phyloP scores from a whole-genome alignment of 2,888 invertebrate species.

The Gnatocerus cornutus region DNA sequence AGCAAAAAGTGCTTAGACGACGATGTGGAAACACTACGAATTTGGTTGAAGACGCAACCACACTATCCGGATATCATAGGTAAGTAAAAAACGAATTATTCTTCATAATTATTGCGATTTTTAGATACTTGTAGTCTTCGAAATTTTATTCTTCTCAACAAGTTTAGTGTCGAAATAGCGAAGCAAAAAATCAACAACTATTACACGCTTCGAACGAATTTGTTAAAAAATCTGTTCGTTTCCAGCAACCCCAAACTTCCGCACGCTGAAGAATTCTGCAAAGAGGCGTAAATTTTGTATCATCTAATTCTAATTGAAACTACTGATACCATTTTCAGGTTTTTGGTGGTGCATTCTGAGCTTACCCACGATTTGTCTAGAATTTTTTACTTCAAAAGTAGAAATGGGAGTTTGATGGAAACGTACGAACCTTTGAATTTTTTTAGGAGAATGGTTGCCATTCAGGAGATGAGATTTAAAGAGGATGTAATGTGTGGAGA shows the following conservation, averaged over 20 bases:
- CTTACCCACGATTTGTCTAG: background rate
- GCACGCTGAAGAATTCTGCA: background rate
- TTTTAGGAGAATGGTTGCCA: background rate
- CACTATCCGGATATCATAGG: background rate
- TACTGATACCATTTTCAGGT: too few relatives aligned
- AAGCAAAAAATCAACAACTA: slow-evolving; percentile 1
- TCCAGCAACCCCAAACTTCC: background rate
- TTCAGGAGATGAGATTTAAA: background rate
- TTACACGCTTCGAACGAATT: background rate
- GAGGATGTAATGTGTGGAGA: background rate
- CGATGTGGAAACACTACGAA: background rate
- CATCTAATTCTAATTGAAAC: background rate
- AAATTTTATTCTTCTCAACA: background rate
- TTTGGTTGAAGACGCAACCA: background rate
- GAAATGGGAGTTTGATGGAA: background rate
- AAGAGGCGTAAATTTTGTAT: too few relatives aligned
- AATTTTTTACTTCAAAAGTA: background rate
- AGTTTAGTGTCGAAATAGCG: background rate
- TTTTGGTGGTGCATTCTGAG: background rate
- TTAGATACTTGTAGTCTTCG: background rate
- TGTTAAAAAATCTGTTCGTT: background rate
- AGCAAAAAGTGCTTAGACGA: slow-evolving; percentile 1
- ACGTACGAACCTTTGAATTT: background rate
- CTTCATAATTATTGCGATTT: too few relatives aligned
- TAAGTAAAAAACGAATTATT: background rate